phyloP scores from a whole-genome alignment of 2,113 vertebrate species.

The Heterotilapia buettikoferi region DNA sequence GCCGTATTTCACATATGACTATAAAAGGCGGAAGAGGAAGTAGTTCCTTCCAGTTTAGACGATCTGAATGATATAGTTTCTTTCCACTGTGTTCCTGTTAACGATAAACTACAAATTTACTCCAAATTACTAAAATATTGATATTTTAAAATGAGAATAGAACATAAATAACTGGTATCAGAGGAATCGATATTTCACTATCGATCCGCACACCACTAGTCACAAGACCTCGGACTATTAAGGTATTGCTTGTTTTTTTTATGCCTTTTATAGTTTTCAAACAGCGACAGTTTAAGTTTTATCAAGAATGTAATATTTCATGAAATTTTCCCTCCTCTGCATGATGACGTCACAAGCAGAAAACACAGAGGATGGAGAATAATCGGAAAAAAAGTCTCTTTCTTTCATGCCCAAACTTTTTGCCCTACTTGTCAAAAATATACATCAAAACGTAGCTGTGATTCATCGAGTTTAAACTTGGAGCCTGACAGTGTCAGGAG shows the following conservation, averaged over 20 bases:
- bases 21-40: not conserved
- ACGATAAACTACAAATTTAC: not conserved
- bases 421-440: not conserved
- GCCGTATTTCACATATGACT: too few relatives aligned
- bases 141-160: too few relatives aligned
- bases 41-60: too few relatives aligned
- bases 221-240: not conserved
- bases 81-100: not conserved
- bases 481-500: not conserved
- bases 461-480: not conserved
- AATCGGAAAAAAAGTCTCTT: accelerated
- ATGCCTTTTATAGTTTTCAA: not conserved
- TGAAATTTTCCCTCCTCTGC: not conserved
- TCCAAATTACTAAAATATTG: too few relatives aligned
- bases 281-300: not conserved
- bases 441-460: not conserved
- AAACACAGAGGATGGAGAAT: not conserved
- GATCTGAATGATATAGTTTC: too few relatives aligned
- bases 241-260: not conserved
- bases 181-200: too few relatives aligned
- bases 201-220: too few relatives aligned
- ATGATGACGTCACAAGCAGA: not conserved
- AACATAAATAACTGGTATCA: too few relatives aligned
- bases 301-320: not conserved
- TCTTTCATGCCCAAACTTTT: not conserved